phyloP scores from a whole-genome alignment of 2,888 invertebrate genomes.

The Dicyrtomina minuta region DNA sequence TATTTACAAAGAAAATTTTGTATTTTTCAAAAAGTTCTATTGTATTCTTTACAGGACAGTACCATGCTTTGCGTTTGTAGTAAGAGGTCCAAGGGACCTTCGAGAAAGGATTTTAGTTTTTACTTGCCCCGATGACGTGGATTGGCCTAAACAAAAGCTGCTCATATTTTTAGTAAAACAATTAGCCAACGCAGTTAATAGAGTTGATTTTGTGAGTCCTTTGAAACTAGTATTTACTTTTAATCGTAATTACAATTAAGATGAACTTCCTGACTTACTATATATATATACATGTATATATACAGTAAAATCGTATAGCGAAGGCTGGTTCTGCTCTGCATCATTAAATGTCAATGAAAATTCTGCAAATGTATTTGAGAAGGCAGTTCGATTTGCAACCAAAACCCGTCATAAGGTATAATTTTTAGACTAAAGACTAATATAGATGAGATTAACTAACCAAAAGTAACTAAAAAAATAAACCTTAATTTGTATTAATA shows the following conservation, averaged over 20 bases:
- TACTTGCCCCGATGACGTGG: slow-evolving; percentile 47
- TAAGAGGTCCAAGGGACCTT: slow-evolving; percentile 45
- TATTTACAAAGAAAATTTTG: background rate
- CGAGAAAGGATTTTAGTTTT: slow-evolving; percentile 49
- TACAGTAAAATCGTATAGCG: slow-evolving; percentile 48
- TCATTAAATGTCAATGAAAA: slow-evolving; percentile 41
- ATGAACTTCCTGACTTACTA: too few species aligned
- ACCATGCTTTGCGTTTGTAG: slow-evolving; percentile 49
- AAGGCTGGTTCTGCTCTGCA: slow-evolving; percentile 45
- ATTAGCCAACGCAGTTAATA: slow-evolving; percentile 46
- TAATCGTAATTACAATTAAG: too few species aligned
- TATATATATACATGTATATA: too few species aligned
- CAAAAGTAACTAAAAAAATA: too few species aligned
- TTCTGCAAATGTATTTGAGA: slow-evolving; percentile 45
- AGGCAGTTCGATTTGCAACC: slow-evolving; percentile 52
- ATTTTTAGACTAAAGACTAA: background rate
- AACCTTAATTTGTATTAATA: background rate
- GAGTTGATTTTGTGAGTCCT: slow-evolving; percentile 50
- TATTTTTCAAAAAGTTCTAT: background rate
- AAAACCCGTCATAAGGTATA: slow-evolving; percentile 54
- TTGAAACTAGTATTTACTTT: too few species aligned
- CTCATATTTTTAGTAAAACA: slow-evolving; percentile 50
- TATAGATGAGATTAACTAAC: too few species aligned
- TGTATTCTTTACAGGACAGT: slow-evolving; percentile 31
- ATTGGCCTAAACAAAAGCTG: slow-evolving; percentile 43